Conservation (phyloP, 2,113 vertebrate species). For the Bubo blakistoni region DNA sequence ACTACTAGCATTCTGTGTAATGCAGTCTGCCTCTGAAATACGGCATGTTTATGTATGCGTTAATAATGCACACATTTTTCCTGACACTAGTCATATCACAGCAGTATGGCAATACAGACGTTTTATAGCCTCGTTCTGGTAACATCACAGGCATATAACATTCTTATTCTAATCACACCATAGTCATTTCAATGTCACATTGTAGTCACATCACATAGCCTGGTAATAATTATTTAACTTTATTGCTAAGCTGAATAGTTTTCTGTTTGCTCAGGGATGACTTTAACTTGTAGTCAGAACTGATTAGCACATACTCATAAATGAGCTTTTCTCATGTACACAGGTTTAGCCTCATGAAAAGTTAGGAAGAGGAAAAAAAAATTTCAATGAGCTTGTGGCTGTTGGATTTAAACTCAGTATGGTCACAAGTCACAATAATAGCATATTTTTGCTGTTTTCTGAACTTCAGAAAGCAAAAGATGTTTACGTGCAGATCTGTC, state of each 20-base stretch:
- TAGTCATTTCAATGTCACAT: conserved; percentile 72
- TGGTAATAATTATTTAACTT: conserved; percentile 76
- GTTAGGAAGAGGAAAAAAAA: conserved; percentile 10
- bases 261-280: conserved; percentile 69
- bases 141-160: conserved; percentile 31
- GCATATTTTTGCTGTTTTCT: neutral
- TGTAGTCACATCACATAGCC: conserved; percentile 66
- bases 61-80: conserved; percentile 63
- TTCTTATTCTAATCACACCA: conserved; percentile 70
- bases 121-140: conserved; percentile 61
- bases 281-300: conserved; percentile 62
- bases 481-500: neutral
- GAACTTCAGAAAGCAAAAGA: neutral
- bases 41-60: conserved; percentile 50
- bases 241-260: conserved; percentile 66
- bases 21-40: conserved; percentile 45
- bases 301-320: conserved; percentile 53
- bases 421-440: conserved; percentile 9
- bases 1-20: conserved; percentile 14
- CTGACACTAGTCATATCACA: conserved; percentile 56
- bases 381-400: neutral
- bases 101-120: conserved; percentile 34
- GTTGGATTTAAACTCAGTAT: conserved; percentile 30
- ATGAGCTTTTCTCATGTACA: conserved; percentile 50
- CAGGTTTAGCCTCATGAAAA: conserved; percentile 6